Evolutionary conservation across 2,113 vertebrate species (phyloP).

Genomic region (Macaca mulatta): DNA sequence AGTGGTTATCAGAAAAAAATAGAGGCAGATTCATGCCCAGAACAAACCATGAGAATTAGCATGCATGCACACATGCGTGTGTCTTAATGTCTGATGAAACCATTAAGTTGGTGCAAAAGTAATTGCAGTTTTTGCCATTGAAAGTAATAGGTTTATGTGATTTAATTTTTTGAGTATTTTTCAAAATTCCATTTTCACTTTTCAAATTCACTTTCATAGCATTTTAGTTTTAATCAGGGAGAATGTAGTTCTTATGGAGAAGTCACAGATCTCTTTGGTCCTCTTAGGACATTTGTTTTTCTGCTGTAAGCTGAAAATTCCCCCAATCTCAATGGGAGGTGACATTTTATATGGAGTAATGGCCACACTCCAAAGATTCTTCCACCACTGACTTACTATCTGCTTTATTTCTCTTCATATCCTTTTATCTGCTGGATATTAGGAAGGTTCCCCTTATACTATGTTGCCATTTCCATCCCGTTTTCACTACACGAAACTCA

Average conservation of each 20-base stretch:
- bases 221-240: not conserved
- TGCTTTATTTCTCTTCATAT: not conserved
- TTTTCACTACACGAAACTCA: not conserved
- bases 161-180: not conserved
- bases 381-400: not conserved
- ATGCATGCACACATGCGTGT: not conserved
- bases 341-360: not conserved
- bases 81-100: not conserved
- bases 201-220: not conserved
- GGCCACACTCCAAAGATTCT: not conserved
- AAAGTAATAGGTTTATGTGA: not conserved
- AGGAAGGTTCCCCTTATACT: not conserved
- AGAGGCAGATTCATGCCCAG: not conserved
- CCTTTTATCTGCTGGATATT: not conserved
- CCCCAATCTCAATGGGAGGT: not conserved
- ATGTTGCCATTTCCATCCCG: not conserved
- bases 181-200: not conserved
- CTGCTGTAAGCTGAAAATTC: not conserved
- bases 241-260: not conserved
- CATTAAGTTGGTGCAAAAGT: not conserved
- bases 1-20: not conserved
- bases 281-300: not conserved
- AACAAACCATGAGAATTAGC: not conserved
- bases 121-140: too few species aligned
- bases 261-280: not conserved